phyloP scores from a whole-genome alignment of 2,797 vertebrate species.

The Ptychobarbus kaznakovi region DNA sequence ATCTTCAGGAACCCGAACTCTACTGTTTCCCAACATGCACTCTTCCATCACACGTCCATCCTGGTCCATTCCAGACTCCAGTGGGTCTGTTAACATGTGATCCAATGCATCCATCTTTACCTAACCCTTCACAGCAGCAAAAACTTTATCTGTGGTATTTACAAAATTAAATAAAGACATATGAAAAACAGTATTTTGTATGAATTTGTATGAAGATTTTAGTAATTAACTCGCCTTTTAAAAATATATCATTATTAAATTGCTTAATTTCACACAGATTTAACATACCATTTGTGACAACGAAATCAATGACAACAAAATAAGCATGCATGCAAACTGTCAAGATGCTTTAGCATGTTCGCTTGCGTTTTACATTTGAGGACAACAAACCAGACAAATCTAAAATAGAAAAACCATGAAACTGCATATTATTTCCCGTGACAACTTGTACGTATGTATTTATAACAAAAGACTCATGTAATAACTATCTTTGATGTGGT shows the following conservation, averaged over 20 bases:
- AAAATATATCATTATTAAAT: neutral
- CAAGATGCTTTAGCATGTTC: neutral
- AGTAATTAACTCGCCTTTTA: neutral
- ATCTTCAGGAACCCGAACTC: constrained; percentile 91
- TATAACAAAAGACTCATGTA: neutral
- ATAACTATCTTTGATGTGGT: neutral
- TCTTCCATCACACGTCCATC: constrained; percentile 90
- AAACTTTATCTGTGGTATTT: neutral
- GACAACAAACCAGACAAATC: neutral
- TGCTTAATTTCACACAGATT: neutral
- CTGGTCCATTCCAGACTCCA: constrained; percentile 85
- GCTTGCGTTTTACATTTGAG: neutral
- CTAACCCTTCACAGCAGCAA: constrained; percentile 17
- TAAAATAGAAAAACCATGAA: neutral
- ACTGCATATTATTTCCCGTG: neutral
- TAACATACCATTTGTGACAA: too few species aligned
- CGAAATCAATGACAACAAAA: neutral
- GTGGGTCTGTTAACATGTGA: constrained; percentile 90
- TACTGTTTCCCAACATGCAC: constrained; percentile 88
- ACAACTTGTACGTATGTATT: neutral
- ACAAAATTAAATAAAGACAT: neutral
- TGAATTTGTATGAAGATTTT: neutral
- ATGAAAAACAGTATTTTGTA: neutral
- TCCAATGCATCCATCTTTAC: constrained; percentile 87
- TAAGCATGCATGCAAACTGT: neutral